Conservation (phyloP, 2,797 vertebrate species). For the Triplophysa yarkandensis region DNA sequence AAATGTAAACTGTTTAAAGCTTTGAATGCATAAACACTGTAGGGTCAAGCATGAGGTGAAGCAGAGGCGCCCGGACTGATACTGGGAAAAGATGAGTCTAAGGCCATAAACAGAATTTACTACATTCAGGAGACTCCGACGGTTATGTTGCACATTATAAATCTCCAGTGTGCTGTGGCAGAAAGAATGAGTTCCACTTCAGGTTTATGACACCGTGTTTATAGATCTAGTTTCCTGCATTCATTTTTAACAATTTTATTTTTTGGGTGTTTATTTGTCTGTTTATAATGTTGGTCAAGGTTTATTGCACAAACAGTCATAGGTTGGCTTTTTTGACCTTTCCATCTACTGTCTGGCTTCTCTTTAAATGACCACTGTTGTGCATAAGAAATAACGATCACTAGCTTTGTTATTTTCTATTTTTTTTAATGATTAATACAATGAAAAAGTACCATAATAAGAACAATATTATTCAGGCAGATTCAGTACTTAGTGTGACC, state of each 20-base stretch:
- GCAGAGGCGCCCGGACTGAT: background rate
- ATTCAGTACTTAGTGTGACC: no score
- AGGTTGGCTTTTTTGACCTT: background rate
- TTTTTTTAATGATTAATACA: no score
- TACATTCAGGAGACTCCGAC: slow-evolving; percentile 13
- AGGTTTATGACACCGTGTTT: slow-evolving; percentile 34
- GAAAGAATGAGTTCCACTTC: background rate
- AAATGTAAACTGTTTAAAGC: background rate
- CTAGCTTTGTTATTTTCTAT: no score
- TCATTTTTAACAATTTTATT: background rate
- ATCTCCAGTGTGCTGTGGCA: slow-evolving; percentile 30
- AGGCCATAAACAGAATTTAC: slow-evolving; percentile 66
- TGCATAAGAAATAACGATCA: no score
- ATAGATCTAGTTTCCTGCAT: background rate
- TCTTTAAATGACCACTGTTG: background rate
- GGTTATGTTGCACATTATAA: slow-evolving; percentile 14
- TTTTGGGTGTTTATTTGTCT: background rate
- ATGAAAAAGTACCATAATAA: no score
- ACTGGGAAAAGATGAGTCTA: slow-evolving; percentile 46
- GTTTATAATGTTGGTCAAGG: background rate
- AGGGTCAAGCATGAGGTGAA: slow-evolving; percentile 8
- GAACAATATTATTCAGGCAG: no score
- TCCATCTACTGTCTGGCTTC: background rate
- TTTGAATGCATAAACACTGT: background rate
- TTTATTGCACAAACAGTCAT: background rate